Conservation (phyloP, 2,797 vertebrate genomes). For the Pipistrellus kuhlii region DNA sequence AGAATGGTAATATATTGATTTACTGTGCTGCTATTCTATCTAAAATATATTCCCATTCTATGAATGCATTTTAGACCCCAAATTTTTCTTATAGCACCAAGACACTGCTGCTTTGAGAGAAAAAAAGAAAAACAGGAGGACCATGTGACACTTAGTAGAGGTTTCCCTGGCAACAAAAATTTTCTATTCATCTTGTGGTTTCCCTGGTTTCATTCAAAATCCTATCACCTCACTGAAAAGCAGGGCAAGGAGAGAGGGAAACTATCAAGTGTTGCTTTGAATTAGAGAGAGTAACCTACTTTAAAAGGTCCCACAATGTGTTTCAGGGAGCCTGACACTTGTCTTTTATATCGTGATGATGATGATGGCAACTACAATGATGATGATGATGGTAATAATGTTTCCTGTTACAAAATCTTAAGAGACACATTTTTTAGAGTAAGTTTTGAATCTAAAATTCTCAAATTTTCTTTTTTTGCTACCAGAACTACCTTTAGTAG, state of each 20-base stretch:
- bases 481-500: not conserved
- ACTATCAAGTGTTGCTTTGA: not conserved
- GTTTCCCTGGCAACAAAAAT: constrained; percentile 83
- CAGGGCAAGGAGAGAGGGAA: constrained; percentile 46
- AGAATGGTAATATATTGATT: not conserved
- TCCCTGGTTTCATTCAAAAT: constrained; percentile 72
- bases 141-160: constrained; percentile 72
- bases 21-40: not conserved
- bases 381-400: not conserved
- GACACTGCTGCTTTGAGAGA: not conserved
- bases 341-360: not conserved
- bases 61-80: not conserved
- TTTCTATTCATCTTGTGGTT: constrained; percentile 54
- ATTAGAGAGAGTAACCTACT: not conserved
- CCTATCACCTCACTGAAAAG: constrained; percentile 71
- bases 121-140: constrained; percentile 62
- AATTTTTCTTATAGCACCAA: constrained; percentile 8
- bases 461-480: not conserved
- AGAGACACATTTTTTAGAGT: not conserved
- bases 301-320: not conserved
- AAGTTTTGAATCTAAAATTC: constrained; percentile 2
- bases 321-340: not conserved
- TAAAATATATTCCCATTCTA: not conserved
- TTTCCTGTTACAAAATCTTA: constrained; percentile 33
- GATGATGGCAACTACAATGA: not conserved